Percentiles rank a stretch among this genome's conserved stretches.
Evolutionary conservation across 2,797 vertebrate species (phyloP).

Genomic region (Amazonetta brasiliensis): DNA sequence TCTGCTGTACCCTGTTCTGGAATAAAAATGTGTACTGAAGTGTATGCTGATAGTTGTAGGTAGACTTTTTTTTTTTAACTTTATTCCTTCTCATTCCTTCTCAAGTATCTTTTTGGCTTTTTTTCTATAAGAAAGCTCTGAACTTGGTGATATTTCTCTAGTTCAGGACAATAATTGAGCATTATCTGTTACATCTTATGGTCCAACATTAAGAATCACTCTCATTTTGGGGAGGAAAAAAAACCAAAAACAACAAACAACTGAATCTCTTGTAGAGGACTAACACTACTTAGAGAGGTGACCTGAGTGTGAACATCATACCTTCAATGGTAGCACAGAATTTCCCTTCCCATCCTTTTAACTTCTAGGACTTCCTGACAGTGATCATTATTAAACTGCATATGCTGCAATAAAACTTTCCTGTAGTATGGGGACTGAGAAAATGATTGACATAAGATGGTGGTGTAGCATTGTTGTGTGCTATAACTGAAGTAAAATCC

Average conservation of each 20-base stretch:
- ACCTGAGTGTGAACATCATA: neutral
- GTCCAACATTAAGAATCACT: neutral
- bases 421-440: neutral
- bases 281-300: neutral
- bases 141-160: neutral
- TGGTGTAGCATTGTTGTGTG: neutral
- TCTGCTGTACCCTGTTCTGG: neutral
- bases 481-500: neutral
- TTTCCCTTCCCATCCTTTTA: neutral
- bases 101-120: neutral
- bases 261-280: neutral
- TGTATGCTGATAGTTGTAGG: neutral
- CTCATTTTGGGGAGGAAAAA: neutral
- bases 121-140: neutral
- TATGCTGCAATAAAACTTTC: neutral
- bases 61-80: neutral
- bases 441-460: neutral
- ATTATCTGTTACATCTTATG: neutral
- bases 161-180: neutral
- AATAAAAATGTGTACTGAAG: neutral
- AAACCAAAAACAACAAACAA: too few species aligned
- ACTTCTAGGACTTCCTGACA: neutral
- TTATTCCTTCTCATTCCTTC: neutral
- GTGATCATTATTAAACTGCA: neutral
- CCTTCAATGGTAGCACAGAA: neutral